phyloP scores from a whole-genome alignment of 2,888 invertebrate species.

The Ophioninae sp. region DNA sequence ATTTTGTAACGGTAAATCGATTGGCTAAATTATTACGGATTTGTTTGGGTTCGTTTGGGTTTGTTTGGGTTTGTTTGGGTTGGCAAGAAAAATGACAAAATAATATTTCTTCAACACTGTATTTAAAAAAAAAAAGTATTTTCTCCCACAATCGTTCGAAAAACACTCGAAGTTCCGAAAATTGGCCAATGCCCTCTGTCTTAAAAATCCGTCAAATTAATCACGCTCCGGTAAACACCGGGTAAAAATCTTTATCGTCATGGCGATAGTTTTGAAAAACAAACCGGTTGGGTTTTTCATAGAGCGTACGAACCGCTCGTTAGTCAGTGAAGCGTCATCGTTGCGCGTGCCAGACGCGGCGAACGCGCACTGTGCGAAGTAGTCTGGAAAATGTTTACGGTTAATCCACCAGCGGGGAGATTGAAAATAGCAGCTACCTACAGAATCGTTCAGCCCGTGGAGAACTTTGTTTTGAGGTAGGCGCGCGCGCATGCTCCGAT shows the following conservation, averaged over 20 bases:
- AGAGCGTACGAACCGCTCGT: not conserved
- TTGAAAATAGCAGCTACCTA: slow-evolving; percentile 76
- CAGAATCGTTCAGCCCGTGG: slow-evolving; percentile 75
- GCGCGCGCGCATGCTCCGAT: not conserved
- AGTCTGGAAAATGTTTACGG: slow-evolving; percentile 63
- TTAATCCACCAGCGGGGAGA: slow-evolving; percentile 67
- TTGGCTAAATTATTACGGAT: no score
- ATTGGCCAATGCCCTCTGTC: no score
- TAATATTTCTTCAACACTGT: no score
- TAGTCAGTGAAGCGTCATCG: slow-evolving; percentile 25
- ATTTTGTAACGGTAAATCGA: no score
- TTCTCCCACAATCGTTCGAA: no score
- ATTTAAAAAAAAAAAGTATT: no score
- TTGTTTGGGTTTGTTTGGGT: no score
- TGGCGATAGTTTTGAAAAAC: slow-evolving; percentile 27
- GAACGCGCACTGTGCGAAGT: not conserved
- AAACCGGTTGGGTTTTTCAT: not conserved
- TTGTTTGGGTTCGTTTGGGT: no score
- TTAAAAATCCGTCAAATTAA: no score
- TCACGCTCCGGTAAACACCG: no score
- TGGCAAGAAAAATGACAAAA: no score
- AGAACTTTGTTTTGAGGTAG: slow-evolving; percentile 77
- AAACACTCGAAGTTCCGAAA: no score
- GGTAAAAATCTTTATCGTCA: not conserved
- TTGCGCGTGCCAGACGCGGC: not conserved